These are phyloP conservation scores for Chionis minor DNA, from an alignment of 2,113 vertebrate genomes.

Conservation along the genomic window DNA sequence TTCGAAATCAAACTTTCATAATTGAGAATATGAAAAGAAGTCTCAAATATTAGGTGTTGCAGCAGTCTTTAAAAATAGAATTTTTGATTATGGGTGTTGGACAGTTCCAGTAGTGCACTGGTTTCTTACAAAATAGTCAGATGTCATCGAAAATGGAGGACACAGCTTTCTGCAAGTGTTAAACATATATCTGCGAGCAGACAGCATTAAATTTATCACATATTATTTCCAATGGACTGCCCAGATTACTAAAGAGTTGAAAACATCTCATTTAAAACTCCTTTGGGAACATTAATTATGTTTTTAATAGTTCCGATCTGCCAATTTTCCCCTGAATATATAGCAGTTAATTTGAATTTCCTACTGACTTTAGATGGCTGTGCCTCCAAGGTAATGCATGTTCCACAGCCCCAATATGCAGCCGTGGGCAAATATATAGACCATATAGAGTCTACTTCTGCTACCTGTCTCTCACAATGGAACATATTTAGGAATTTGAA, in stretches of 20 bases:
- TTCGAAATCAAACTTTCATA: neutral
- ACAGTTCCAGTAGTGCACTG: neutral
- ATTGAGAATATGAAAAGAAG: neutral
- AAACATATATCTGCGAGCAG: neutral
- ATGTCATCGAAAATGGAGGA: neutral
- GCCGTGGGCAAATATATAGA: neutral
- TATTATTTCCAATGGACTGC: constrained; percentile 31
- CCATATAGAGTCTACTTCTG: neutral
- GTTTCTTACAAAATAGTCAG: neutral
- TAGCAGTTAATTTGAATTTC: constrained; percentile 36
- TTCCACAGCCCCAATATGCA: neutral
- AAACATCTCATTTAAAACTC: constrained; percentile 24
- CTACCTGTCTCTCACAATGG: neutral
- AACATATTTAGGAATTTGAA: neutral
- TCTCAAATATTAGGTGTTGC: neutral
- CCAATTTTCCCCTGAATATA: neutral
- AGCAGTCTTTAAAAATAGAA: neutral
- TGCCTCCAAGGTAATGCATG: neutral
- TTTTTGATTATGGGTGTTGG: neutral
- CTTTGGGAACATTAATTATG: constrained; percentile 13
- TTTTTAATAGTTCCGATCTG: constrained; percentile 22
- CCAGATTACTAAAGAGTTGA: neutral
- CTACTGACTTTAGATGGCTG: neutral
- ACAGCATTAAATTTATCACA: constrained; percentile 16
- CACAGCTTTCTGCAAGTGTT: neutral